Evolutionary conservation across 2,797 vertebrate species (phyloP), one percentile per base, ranked within the genome.

Genomic region (Florisuga fusca): DNA sequence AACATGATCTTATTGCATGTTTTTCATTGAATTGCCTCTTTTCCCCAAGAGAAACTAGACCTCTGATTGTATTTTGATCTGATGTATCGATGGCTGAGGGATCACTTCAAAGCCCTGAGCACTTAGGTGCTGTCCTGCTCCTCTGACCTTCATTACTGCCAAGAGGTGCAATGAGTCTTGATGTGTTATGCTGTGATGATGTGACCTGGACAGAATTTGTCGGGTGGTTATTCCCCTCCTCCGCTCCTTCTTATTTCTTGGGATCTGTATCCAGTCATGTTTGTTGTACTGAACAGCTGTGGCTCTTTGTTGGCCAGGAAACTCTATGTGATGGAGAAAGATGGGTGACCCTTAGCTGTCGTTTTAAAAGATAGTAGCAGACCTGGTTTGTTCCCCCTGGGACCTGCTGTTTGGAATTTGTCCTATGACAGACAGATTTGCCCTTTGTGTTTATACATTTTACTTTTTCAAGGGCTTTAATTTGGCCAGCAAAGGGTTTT

Each of bases 201-300:
- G 69, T 67, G 76, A 59, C 67, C 36, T 0, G 3, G 31, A 27
- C 63, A 48, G 45, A 22, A 8, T 23, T 31, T 2, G 0, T 8
- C 6, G 50, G 36, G 41, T 20, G 41, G 5, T 22, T 66, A 17
- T 73, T 82, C 31, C 15, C 36, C 41, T 57, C 20, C 31, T 88
- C 66, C 84, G 31, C 68, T 91, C 55, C 73, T 83, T 34, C 57
- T 38, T 38, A 18, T 76, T 89, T 86, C 25, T 27, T 8, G 26
- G 59, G 55, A 58, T 79, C 80, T 78, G 33, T 29, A 69, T 53
- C 69, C 48, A 75, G 31, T 36, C 2, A 8, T 71, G 57, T 43
- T 89, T 89, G 91, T n/a, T 75, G 0, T 61, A 58, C 20, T 17
- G 7, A 36, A 38, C 29, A 46, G 15, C 59, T 0, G 0, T 57